A percentile compares a stretch with the other conserved stretches of the same genome.
Conservation (phyloP, 2,113 vertebrate species). For the Chelonoidis abingdonii region DNA sequence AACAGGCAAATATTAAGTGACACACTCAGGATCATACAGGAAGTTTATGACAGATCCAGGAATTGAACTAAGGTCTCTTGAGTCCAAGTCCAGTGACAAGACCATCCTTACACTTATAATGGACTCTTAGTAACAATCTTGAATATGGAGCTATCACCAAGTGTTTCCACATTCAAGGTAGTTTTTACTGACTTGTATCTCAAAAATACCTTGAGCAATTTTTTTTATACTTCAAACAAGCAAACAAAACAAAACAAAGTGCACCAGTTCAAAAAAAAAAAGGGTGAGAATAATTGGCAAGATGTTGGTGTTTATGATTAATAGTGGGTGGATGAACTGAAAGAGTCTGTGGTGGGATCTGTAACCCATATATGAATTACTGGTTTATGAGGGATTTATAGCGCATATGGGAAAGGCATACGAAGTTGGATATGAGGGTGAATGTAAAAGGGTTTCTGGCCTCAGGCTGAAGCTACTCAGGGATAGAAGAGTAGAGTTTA, state of each 20-base stretch:
- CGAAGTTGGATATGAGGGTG: neutral
- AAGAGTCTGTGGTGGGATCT: neutral
- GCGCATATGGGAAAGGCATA: neutral
- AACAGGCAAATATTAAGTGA: too few species aligned
- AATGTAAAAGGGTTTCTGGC: neutral
- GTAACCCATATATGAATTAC: neutral
- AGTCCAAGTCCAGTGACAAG: neutral
- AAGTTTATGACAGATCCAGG: neutral
- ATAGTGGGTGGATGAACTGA: neutral
- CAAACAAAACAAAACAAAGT: neutral
- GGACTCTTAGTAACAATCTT: neutral
- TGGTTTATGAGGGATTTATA: neutral
- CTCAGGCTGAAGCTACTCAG: neutral
- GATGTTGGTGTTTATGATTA: neutral
- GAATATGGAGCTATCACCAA: neutral
- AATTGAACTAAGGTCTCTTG: too few species aligned
- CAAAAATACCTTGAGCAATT: neutral
- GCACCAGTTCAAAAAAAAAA: too few species aligned
- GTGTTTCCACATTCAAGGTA: neutral
- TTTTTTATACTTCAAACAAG: neutral
- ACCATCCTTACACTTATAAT: neutral
- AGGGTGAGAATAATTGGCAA: neutral
- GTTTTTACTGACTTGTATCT: neutral
- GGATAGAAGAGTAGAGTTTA: neutral
- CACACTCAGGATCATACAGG: neutral